Percentiles rank a stretch among this genome's conserved stretches.
These are phyloP conservation scores for Scortum barcoo DNA, from an alignment of 2,113 vertebrate genomes.

Conservation along the genomic window DNA sequence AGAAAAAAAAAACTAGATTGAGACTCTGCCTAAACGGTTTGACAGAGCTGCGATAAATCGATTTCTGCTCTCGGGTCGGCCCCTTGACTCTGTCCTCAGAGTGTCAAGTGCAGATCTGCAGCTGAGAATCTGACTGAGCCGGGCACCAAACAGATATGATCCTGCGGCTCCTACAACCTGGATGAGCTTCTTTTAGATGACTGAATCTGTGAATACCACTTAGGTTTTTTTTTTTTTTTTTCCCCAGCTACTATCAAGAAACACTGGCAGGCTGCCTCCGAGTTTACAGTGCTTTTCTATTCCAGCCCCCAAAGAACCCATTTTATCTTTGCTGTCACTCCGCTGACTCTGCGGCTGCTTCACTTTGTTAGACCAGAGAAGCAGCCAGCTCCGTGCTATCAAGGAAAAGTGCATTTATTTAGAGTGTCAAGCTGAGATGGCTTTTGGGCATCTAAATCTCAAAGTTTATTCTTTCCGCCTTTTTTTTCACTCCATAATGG, in stretches of 20 bases:
- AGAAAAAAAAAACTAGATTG: conserved; percentile 34
- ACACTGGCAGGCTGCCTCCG: conserved; percentile 69
- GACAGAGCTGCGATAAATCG: conserved; percentile 40
- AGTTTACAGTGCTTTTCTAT: conserved; percentile 73
- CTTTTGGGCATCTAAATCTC: conserved; percentile 61
- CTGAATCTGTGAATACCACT: conserved; percentile 64
- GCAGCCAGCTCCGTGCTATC: conserved; percentile 69
- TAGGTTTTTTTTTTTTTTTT: conserved; percentile 42
- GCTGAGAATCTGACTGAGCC: conserved; percentile 41
- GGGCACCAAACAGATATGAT: conserved; percentile 62
- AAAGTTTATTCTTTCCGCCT: conserved; percentile 46
- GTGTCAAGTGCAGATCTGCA: conserved; percentile 38
- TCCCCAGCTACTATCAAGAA: conserved; percentile 60
- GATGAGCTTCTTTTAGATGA: conserved; percentile 63
- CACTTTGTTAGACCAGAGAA: conserved; percentile 65
- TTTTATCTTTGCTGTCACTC: conserved; percentile 79
- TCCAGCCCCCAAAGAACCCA: conserved; percentile 71
- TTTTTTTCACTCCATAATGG: conserved; percentile 28
- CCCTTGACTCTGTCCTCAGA: conserved; percentile 31
- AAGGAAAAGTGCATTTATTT: conserved; percentile 70
- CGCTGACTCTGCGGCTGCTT: conserved; percentile 52
- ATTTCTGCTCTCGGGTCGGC: conserved; percentile 43
- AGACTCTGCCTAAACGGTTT: conserved; percentile 31
- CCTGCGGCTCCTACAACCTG: conserved; percentile 52
- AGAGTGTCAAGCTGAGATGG: conserved; percentile 52